Conservation (phyloP, 2,888 invertebrate species). For the Apantesis nais region DNA sequence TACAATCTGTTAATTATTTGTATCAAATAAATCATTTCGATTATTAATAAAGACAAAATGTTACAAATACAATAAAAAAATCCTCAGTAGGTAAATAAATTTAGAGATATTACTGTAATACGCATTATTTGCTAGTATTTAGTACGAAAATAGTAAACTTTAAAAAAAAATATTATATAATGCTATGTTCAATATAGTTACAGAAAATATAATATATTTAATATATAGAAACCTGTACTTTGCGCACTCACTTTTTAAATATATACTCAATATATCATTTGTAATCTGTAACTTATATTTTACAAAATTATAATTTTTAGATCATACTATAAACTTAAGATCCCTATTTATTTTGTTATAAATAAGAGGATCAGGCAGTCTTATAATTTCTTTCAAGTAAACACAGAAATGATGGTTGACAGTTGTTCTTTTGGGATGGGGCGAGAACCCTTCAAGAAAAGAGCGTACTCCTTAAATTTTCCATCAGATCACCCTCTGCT, state of each 20-base stretch:
- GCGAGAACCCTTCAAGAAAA: no score
- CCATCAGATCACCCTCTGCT: no score
- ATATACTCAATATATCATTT: not conserved
- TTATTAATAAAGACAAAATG: no score
- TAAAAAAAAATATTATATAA: not conserved
- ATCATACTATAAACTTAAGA: not conserved
- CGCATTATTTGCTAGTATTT: not conserved
- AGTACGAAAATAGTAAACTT: not conserved
- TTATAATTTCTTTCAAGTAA: not conserved
- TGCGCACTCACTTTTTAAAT: not conserved
- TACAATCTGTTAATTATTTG: not conserved
- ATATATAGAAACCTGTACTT: not conserved
- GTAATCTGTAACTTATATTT: no score
- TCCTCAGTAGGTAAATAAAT: not conserved
- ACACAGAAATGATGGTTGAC: not conserved
- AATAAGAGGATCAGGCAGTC: not conserved
- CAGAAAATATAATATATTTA: not conserved
- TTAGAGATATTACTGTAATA: not conserved
- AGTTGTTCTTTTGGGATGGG: no score
- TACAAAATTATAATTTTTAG: not conserved
- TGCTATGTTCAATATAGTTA: no score
- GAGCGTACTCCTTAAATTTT: no score
- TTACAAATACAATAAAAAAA: no score
- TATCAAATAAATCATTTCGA: no score
- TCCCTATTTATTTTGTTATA: not conserved